phyloP scores from a whole-genome alignment of 1,140 invertebrate species.

The Neuroterus valhalla region DNA sequence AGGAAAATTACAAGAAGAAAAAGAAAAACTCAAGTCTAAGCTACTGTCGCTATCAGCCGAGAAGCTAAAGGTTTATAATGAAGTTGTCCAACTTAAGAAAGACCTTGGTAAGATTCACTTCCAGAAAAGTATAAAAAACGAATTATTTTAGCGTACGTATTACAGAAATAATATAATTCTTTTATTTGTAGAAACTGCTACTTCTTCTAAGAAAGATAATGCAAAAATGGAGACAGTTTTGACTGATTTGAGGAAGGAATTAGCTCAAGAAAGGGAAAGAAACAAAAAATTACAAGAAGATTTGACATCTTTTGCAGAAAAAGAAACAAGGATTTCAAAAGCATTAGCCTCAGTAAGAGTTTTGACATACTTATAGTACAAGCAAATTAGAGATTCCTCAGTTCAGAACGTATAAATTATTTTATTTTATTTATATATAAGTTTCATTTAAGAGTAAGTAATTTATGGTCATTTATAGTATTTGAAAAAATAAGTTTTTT shows the following conservation, averaged over 20 bases:
- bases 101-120: constrained; percentile 62
- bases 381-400: too few relatives aligned
- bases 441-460: too few relatives aligned
- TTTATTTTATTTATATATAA: too few relatives aligned
- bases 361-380: neutral
- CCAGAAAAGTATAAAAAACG: constrained; percentile 2
- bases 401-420: too few relatives aligned
- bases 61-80: constrained; percentile 70
- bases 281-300: constrained; percentile 71
- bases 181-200: constrained; percentile 58
- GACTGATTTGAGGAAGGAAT: constrained; percentile 66
- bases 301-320: constrained; percentile 62
- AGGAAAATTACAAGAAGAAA: constrained; percentile 76
- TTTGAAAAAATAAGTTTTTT: too few relatives aligned
- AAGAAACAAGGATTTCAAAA: constrained; percentile 65
- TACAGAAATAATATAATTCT: neutral
- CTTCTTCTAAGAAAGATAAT: constrained; percentile 65
- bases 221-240: constrained; percentile 64
- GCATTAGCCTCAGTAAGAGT: constrained; percentile 64
- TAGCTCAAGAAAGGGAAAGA: constrained; percentile 67
- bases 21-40: constrained; percentile 77
- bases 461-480: too few relatives aligned
- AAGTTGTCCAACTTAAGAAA: constrained; percentile 70
- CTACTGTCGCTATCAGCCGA: constrained; percentile 70
- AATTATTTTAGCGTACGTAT: constrained; percentile 23